Percentiles rank a stretch among this genome's conserved stretches.
These are phyloP conservation scores for Ameiurus melas DNA, from an alignment of 2,113 vertebrate genomes.

Conservation along the genomic window DNA sequence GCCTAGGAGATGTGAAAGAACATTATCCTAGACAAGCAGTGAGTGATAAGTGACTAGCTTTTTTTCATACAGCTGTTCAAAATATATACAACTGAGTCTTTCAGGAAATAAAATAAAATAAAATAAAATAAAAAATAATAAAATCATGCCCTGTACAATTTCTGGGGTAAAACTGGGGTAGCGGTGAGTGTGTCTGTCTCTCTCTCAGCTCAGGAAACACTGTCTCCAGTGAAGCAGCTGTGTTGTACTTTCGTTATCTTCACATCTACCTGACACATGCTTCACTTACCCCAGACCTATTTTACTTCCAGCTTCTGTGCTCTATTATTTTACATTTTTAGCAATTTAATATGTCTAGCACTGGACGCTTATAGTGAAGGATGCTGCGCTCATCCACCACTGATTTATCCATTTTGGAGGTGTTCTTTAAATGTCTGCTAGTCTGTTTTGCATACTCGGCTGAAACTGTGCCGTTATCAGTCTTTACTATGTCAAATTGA, in stretches of 20 bases:
- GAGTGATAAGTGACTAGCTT: conserved; percentile 36
- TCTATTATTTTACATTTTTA: conserved; percentile 9
- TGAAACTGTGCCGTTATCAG: conserved; percentile 29
- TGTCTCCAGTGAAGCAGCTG: not conserved
- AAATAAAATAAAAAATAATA: conserved; percentile 59
- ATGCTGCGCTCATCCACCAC: conserved; percentile 9
- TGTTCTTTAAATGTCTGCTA: conserved; percentile 13
- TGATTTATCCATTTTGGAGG: conserved; percentile 34
- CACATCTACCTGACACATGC: not conserved
- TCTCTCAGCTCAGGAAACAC: not conserved
- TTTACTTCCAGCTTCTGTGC: not conserved
- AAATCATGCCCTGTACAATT: conserved; percentile 99
- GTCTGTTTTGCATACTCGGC: conserved; percentile 39
- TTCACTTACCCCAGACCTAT: conserved; percentile 11
- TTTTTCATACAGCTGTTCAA: conserved; percentile 93
- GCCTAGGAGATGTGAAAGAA: not conserved
- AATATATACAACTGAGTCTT: conserved; percentile 99
- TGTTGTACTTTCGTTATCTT: not conserved
- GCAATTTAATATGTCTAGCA: conserved; percentile 29
- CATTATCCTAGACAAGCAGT: conserved; percentile 42
- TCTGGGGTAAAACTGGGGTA: conserved; percentile 72
- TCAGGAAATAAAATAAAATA: conserved; percentile 56
- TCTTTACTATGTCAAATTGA: conserved; percentile 39
- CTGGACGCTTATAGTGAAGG: conserved; percentile 26
- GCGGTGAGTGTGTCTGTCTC: conserved; percentile 41